Base-by-base conservation (phyloP, 2,113 vertebrate genomes). In the Nerophis lumbriciformis region DNA sequence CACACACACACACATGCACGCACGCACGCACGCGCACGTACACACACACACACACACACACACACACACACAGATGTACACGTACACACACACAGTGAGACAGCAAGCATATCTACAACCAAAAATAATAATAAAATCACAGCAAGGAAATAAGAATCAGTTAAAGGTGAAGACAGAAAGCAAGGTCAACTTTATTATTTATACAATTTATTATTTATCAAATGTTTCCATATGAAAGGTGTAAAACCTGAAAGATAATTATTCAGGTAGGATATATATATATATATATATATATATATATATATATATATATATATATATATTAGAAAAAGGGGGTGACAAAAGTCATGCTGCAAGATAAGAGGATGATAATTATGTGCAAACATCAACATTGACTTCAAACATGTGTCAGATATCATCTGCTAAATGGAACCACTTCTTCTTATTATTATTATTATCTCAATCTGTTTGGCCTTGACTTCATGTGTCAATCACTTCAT, bases 321-420 rank as follows among this genome's bases (percentile, higher is more conserved):
- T 19, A 19, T 19, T 1, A 19, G 1, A 19, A 19, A 19, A 19
- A 19, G 19, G 19, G 19, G 19, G 19, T 19, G 35, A 49, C 36
- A 62, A 47, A 68, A 6, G 8, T 14, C 63, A 65, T 66, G 56
- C 53, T 60, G 69, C 62, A 50, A 69, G 51, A 65, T 68, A 61
- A 77, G 70, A 75, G 58, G 38, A 47, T 21, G 11, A 28, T 37
- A 35, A 59, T 67, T 73, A 42, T 69, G 67, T 71, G 52, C 45
- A 51, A 77, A 80, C 67, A 44, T 0, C 38, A 57, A 35, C 68
- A 67, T 28, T 68, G 63, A 84, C 83, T 75, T 72, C 64, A 83
- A 84, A 68, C 73, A 82, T 79, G 73, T 84, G 83, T 63, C 63
- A 65, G 81, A 85, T 80, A 83, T 14, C 45, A 84, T 82, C 77